Evolutionary conservation across 2,888 invertebrate genomes (phyloP), one percentile per base, ranked within the genome.

Genomic region (Xestobium rufovillosum): DNA sequence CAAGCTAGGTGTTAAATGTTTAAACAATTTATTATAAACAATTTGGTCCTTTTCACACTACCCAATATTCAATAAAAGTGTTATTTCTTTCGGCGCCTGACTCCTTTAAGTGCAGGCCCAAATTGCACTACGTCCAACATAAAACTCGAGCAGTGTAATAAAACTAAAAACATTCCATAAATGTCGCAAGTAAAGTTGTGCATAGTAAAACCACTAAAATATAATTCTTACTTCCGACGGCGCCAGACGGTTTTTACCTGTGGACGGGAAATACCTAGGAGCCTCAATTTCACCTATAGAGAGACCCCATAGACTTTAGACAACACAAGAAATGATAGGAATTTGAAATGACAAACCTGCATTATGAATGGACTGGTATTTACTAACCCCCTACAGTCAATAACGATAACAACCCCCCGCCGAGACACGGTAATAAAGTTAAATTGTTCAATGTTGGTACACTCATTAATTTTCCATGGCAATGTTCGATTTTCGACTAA

Each of bases 271-370:
- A 19, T 19, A 8, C 23, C 23, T 6, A n/a, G 23, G 23, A 6
- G n/a, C 23, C 6, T 6, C 23, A 19, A 19, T 19, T n/a, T n/a
- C n/a, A 6, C 23, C 23, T n/a, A n/a, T 19, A 19, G 23, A n/a
- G n/a, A n/a, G n/a, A n/a, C n/a, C n/a, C n/a, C n/a, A n/a, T n/a
- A n/a, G n/a, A n/a, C n/a, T n/a, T n/a, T n/a, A n/a, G n/a, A 19
- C 23, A 19, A n/a, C 6, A n/a, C 23, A 30, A 49, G 52, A 49
- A 53, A 54, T 51, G 54, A 54, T 52, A 52, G 56, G 54, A 55
- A 55, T 56, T 55, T 43, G 44, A 49, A 53, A 52, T 51, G 55
- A 55, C 55, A 54, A 51, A 48, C 44, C 45, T 43, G 47, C 47
- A 50, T 53, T 53, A 55, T 53, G 53, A 52, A 56, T 53, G 51